These are phyloP conservation scores for Periplaneta americana DNA, from an alignment of 1,140 invertebrate genomes.

Conservation along the genomic window DNA sequence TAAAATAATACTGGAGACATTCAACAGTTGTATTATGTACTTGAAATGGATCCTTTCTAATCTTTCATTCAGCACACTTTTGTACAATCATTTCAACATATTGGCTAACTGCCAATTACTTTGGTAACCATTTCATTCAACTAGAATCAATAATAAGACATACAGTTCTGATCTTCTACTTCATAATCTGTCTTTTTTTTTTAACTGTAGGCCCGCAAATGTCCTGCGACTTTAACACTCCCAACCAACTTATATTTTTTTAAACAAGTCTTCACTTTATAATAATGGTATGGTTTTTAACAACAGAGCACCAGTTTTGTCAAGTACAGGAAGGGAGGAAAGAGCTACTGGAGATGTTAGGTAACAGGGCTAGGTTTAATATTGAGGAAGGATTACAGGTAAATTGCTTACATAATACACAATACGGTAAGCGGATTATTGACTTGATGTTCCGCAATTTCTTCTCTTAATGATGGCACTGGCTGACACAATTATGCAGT, in stretches of 20 bases:
- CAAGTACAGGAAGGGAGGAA: slow-evolving; percentile 1
- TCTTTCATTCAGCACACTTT: not conserved
- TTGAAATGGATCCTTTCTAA: not conserved
- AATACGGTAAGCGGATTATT: slow-evolving; percentile 4
- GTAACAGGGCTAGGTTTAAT: slow-evolving; percentile 1
- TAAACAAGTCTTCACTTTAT: not conserved
- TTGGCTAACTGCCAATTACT: not conserved
- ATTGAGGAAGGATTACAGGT: not conserved
- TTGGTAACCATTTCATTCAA: slow-evolving; percentile 8
- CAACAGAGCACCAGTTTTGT: slow-evolving; percentile 2
- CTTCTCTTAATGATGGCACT: slow-evolving; percentile 14
- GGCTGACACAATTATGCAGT: slow-evolving; percentile 4
- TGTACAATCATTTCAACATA: not conserved
- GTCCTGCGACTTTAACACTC: not conserved
- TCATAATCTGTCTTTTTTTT: not conserved
- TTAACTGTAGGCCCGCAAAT: not conserved
- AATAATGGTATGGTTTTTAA: not conserved
- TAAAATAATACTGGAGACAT: slow-evolving; percentile 10
- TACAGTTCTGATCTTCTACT: not conserved
- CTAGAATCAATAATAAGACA: slow-evolving; percentile 6
- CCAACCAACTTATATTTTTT: not conserved
- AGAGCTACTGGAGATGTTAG: not conserved
- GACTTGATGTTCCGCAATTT: not conserved
- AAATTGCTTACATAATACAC: slow-evolving; percentile 6
- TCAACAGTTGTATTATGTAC: not conserved